A percentile compares a stretch with the other conserved stretches of the same genome.
These are phyloP conservation scores for Ypsolopha scabrella DNA, from an alignment of 2,888 invertebrate species.

Conservation along the genomic window DNA sequence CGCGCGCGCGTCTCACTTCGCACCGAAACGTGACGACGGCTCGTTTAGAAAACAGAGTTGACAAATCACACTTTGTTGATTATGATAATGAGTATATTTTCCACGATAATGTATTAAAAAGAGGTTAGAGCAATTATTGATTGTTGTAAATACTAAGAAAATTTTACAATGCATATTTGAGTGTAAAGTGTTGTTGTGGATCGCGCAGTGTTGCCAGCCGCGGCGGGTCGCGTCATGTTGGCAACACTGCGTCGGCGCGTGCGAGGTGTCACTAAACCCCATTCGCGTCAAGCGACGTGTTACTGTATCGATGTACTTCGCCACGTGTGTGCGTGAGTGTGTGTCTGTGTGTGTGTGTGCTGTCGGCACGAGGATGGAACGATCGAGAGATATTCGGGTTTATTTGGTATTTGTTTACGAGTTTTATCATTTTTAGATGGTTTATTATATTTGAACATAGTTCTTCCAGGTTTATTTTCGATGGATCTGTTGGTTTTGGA, in stretches of 20 bases:
- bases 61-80: too few species aligned
- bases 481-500: constrained; percentile 9
- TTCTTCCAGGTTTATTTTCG: neutral
- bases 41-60: too few species aligned
- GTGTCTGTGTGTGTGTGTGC: constrained; percentile 6
- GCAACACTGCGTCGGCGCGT: constrained; percentile 5
- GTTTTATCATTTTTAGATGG: too few species aligned
- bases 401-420: neutral
- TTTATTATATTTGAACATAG: neutral
- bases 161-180: constrained; percentile 14
- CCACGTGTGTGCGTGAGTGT: constrained; percentile 13
- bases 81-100: constrained; percentile 19
- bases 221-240: neutral
- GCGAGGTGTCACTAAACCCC: constrained; percentile 40
- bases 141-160: constrained; percentile 39
- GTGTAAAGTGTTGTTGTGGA: constrained; percentile 7
- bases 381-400: neutral
- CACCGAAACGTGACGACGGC: neutral
- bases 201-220: neutral
- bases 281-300: constrained; percentile 34
- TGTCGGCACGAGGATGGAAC: neutral
- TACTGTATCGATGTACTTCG: constrained; percentile 15
- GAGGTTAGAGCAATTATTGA: constrained; percentile 30
- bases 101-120: constrained; percentile 17
- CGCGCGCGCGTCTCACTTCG: neutral